Base-by-base conservation (phyloP, 1,140 invertebrate species). In the Sitobion miscanthi region DNA sequence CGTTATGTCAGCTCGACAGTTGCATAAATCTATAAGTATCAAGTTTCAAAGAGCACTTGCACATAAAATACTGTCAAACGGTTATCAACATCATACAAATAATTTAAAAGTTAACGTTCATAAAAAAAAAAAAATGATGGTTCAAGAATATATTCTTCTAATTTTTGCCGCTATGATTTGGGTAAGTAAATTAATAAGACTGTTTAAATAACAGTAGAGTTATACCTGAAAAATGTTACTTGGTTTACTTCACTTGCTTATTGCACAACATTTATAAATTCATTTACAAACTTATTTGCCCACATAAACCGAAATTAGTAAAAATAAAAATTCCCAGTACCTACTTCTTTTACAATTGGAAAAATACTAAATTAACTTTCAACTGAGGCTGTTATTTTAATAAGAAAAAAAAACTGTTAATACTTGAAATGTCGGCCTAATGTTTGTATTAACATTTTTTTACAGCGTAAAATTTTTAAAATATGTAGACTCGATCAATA, bases 11-110 rank as follows among this genome's bases (percentile, higher is more conserved):
- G 9, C 30, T 62, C 14, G 23, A 25, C 52, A 17, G 52, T 42
- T 47, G 38, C 45, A 23, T 11, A 62, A 90, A 57, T 90, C 9
- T 38, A 90, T 90, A 90, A 90, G 9, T 89, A 89, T 35, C 87
- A 21, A 86, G 38, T 42, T 45, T 45, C 21, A 49, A 47, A n/a
- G 8, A 49, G 30, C 17, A 87, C 23, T 23, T 21, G 7, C 30
- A 49, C n/a, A 35, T 87, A n/a, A 49, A 87, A 49, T 87, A 87
- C 47, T 45, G 38, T 25, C 21, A 25, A 23, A 20, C 14, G 6
- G 30, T 87, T 49, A 49, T 87, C 17, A 8, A 6, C 30, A 49
- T 49, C 30, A 8, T 87, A 85, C 23, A 85, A 85, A 25, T 52
- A 87, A 38, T 49, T 87, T n/a, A 14, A 49, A 87, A 49, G 1